These are phyloP conservation scores for Rhodophaea formosa DNA, from an alignment of 2,888 invertebrate genomes.

Conservation along the genomic window DNA sequence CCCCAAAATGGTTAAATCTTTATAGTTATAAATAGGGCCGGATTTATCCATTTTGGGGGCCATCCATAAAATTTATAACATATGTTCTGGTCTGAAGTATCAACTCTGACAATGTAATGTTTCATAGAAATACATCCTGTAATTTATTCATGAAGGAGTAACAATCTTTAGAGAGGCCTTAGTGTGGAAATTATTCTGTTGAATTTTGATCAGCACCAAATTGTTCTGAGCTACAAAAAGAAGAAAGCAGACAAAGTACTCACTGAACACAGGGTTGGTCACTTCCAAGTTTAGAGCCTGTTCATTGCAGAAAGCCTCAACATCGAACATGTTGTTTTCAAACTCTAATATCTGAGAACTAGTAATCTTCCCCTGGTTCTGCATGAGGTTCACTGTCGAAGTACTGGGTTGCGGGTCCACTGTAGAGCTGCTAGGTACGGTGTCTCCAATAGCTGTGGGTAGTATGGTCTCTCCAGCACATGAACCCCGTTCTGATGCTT, in stretches of 20 bases:
- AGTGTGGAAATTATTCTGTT: too few species aligned
- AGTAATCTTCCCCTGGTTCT: slow-evolving; percentile 18
- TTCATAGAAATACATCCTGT: too few species aligned
- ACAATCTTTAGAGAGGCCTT: too few species aligned
- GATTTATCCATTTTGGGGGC: too few species aligned
- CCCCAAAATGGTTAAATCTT: too few species aligned
- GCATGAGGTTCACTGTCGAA: slow-evolving; percentile 36
- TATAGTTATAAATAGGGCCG: too few species aligned
- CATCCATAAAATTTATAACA: too few species aligned
- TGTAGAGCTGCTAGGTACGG: not conserved
- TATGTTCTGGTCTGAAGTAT: too few species aligned
- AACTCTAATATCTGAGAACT: slow-evolving; percentile 6
- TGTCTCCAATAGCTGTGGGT: not conserved
- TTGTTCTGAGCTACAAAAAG: too few species aligned
- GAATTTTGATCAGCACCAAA: too few species aligned
- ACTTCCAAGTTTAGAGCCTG: slow-evolving; percentile 51
- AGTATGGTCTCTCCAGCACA: slow-evolving; percentile 7
- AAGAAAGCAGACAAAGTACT: slow-evolving; percentile 29
- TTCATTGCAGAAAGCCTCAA: slow-evolving; percentile 44
- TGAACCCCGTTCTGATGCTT: not conserved
- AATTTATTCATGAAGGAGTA: too few species aligned
- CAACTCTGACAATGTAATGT: too few species aligned
- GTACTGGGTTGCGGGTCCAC: slow-evolving; percentile 16
- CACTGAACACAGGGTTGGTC: slow-evolving; percentile 43
- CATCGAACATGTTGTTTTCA: slow-evolving; percentile 24